These are phyloP conservation scores for Ceraclea dissimilis DNA, from an alignment of 2,888 invertebrate species.

Conservation along the genomic window DNA sequence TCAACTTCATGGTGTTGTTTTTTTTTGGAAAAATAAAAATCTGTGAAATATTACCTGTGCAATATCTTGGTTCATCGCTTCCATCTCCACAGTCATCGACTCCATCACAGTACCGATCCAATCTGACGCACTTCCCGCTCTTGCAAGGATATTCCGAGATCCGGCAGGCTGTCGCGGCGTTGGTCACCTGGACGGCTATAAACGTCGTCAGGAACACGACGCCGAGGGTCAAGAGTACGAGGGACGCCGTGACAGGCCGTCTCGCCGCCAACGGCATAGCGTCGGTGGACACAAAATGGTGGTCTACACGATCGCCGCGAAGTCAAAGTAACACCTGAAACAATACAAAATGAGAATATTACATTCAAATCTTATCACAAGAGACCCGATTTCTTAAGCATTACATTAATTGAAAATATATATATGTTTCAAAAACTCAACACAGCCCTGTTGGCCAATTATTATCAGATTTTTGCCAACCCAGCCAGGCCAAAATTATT, in stretches of 20 bases:
- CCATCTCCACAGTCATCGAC: constrained; percentile 76
- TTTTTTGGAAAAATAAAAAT: background rate
- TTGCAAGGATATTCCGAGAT: constrained; percentile 71
- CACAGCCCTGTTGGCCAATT: too few relatives aligned
- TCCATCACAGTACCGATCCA: constrained; percentile 83
- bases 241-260: constrained; percentile 5
- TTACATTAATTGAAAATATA: too few relatives aligned
- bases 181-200: constrained; percentile 31
- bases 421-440: too few relatives aligned
- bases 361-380: too few relatives aligned
- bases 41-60: constrained; percentile 52
- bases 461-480: too few relatives aligned
- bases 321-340: constrained; percentile 8
- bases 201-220: constrained; percentile 10
- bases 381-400: too few relatives aligned
- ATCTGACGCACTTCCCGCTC: constrained; percentile 64
- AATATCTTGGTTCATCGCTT: constrained; percentile 76
- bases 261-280: constrained; percentile 5
- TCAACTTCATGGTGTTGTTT: background rate
- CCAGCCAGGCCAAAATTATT: too few relatives aligned
- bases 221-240: constrained; percentile 1
- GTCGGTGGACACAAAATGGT: background rate
- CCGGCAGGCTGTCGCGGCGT: constrained; percentile 56
- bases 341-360: background rate
- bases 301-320: constrained; percentile 6